Evolutionary conservation across 2,797 vertebrate genomes (phyloP).

Genomic region (Gymnoscopelus braueri): DNA sequence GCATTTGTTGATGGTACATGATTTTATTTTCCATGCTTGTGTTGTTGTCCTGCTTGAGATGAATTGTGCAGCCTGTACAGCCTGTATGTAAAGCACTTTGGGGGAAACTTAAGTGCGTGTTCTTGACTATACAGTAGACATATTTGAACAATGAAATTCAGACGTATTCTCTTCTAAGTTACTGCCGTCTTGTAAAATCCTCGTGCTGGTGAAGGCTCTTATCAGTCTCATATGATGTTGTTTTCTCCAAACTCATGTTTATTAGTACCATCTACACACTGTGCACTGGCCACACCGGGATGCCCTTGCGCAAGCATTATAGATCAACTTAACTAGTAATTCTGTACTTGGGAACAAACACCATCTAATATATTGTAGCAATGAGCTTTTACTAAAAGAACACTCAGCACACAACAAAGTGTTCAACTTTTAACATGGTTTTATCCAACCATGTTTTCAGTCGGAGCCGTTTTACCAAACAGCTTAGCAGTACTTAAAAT

Average conservation of each 20-base stretch:
- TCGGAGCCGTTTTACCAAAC: constrained; percentile 66
- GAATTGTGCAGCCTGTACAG: too few species aligned
- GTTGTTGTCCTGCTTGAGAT: too few species aligned
- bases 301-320: constrained; percentile 68
- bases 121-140: too few species aligned
- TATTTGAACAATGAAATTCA: constrained; percentile 32
- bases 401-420: constrained; percentile 55
- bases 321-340: constrained; percentile 40
- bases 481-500: constrained; percentile 80
- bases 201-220: constrained; percentile 56
- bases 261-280: constrained; percentile 44
- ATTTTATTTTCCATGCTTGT: too few species aligned
- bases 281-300: constrained; percentile 58
- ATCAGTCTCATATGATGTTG: constrained; percentile 47
- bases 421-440: constrained; percentile 65
- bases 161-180: constrained; percentile 54
- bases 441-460: constrained; percentile 62
- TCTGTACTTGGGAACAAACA: constrained; percentile 77
- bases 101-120: too few species aligned
- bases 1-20: too few species aligned
- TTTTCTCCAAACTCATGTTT: constrained; percentile 51
- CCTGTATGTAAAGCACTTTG: too few species aligned
- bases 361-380: constrained; percentile 65
- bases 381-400: constrained; percentile 58
- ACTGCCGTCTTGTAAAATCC: constrained; percentile 54